A percentile compares a stretch with the other conserved stretches of the same genome.
Evolutionary conservation across 1,140 invertebrate species (phyloP).

Genomic region (Scaptomyza graminum): DNA sequence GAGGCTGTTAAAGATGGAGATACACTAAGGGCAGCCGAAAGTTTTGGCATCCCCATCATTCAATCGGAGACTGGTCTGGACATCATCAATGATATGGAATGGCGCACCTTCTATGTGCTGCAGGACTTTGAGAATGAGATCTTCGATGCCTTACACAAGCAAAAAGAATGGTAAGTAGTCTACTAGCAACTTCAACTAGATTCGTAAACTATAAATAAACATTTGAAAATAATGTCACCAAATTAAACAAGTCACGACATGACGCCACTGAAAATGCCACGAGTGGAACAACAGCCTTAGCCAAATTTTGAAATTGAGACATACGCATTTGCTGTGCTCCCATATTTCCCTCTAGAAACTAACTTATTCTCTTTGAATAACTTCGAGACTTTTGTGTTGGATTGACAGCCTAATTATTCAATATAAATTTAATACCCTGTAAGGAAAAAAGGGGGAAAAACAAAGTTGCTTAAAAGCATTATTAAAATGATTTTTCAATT

Average conservation of each 20-base stretch:
- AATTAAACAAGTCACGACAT: conserved; percentile 29
- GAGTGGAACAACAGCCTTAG: conserved; percentile 27
- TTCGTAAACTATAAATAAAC: conserved; percentile 19
- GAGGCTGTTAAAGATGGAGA: conserved; percentile 84
- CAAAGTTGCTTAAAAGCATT: background rate
- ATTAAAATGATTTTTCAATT: no score
- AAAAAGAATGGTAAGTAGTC: conserved; percentile 86
- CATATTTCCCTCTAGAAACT: background rate
- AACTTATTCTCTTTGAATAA: background rate
- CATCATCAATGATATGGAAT: conserved; percentile 85
- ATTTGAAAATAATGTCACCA: conserved; percentile 30
- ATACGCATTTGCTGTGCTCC: conserved; percentile 52
- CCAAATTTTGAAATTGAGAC: conserved; percentile 77
- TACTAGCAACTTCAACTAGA: background rate
- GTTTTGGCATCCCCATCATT: conserved; percentile 87
- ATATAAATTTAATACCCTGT: conserved; percentile 6
- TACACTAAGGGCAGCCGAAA: conserved; percentile 86
- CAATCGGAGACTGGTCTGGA: conserved; percentile 87
- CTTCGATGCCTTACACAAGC: conserved; percentile 87
- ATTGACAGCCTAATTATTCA: conserved; percentile 52
- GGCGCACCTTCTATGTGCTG: conserved; percentile 89
- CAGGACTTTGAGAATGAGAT: conserved; percentile 88
- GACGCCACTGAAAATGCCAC: conserved; percentile 40
- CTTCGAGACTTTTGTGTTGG: conserved; percentile 14
- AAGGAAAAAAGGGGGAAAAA: no score